A percentile compares a stretch with the other conserved stretches of the same genome.
Conservation (phyloP, 2,797 vertebrate species). For the Poeciliopsis infans region DNA sequence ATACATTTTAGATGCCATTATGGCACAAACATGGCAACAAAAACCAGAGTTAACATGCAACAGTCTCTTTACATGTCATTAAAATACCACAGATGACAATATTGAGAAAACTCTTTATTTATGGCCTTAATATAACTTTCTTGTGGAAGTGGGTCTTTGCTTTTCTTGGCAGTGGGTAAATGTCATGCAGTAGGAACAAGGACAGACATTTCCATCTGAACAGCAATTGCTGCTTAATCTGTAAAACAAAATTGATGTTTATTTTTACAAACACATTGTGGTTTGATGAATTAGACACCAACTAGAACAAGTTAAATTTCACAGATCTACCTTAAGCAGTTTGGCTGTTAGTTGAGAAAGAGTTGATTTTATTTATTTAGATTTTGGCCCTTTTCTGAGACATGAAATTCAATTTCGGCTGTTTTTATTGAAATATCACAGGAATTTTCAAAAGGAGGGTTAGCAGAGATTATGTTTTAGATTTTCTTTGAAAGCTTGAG, state of each 20-base stretch:
- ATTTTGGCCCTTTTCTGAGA: background rate
- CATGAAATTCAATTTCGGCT: slow-evolving; percentile 10
- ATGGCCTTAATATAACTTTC: background rate
- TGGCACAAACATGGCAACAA: background rate
- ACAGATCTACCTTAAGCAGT: background rate
- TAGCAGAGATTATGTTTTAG: slow-evolving; percentile 12
- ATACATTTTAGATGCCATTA: background rate
- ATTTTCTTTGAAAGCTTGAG: slow-evolving; percentile 43
- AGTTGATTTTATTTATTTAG: background rate
- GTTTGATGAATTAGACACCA: background rate
- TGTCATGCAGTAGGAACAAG: background rate
- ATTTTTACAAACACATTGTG: background rate
- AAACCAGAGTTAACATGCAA: background rate
- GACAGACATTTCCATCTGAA: background rate
- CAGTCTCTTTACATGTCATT: background rate
- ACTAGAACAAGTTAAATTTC: background rate
- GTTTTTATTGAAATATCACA: background rate
- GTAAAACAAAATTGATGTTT: background rate
- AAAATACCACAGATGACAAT: background rate
- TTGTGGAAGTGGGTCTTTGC: background rate
- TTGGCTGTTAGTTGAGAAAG: background rate
- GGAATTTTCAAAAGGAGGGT: background rate
- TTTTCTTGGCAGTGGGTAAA: background rate
- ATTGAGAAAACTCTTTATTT: background rate
- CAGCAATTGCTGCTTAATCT: background rate